Evolutionary conservation across 2,888 invertebrate species (phyloP).

Genomic region (Ochropacha duplaris): DNA sequence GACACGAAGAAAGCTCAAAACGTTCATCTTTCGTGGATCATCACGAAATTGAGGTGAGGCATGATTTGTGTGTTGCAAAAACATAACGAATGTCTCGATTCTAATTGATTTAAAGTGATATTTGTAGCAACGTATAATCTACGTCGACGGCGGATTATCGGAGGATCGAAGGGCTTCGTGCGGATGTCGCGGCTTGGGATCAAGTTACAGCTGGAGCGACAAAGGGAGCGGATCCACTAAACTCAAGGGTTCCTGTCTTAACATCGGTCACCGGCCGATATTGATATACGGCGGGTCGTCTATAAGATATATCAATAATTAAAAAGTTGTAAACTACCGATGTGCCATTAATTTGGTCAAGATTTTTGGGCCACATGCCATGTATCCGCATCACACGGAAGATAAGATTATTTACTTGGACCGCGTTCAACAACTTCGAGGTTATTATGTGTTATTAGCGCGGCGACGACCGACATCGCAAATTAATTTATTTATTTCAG

Average conservation of each 20-base stretch:
- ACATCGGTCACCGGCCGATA: conserved; percentile 44
- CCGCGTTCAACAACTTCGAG: conserved; percentile 65
- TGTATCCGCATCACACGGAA: conserved; percentile 63
- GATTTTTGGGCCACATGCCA: conserved; percentile 58
- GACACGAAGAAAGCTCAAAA: conserved; percentile 72
- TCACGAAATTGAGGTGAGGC: conserved; percentile 18
- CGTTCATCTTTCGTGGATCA: conserved; percentile 43
- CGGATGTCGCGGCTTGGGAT: conserved; percentile 74
- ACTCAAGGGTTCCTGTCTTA: conserved; percentile 62
- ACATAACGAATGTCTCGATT: background rate
- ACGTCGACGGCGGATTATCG: conserved; percentile 60
- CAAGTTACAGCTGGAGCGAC: conserved; percentile 63
- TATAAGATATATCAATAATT: background rate
- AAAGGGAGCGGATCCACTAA: conserved; percentile 72
- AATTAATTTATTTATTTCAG: conserved; percentile 46
- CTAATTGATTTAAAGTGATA: conserved; percentile 33
- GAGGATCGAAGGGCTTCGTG: conserved; percentile 69
- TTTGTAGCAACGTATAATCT: conserved; percentile 35
- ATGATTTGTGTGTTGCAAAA: conserved; percentile 8
- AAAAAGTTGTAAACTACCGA: conserved; percentile 3
- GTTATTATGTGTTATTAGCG: conserved; percentile 65
- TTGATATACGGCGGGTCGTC: conserved; percentile 27
- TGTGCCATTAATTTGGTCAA: conserved; percentile 34
- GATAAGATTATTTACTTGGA: conserved; percentile 69
- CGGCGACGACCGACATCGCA: conserved; percentile 49